These are phyloP conservation scores for Lindbergichthys nudifrons DNA, from an alignment of 2,797 vertebrate genomes.

Conservation along the genomic window DNA sequence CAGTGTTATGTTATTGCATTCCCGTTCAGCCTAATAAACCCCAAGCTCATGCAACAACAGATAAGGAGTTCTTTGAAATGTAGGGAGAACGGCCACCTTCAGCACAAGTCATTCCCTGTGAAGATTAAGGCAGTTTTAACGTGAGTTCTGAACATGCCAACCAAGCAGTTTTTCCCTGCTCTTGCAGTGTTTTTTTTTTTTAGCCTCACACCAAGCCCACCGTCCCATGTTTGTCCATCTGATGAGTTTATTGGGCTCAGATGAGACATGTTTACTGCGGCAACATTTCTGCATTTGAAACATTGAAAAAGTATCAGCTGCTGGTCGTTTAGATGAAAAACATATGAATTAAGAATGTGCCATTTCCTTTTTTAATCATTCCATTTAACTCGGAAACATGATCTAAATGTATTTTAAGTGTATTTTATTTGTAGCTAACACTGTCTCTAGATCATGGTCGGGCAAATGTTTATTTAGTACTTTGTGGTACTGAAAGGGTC, in stretches of 20 bases:
- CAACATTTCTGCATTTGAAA: conserved; percentile 10
- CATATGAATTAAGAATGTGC: neutral
- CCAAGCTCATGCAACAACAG: conserved; percentile 2
- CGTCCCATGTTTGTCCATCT: neutral
- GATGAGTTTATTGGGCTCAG: conserved; percentile 14
- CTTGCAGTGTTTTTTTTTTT: conserved; percentile 43
- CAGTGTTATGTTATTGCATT: neutral
- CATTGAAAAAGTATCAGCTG: neutral
- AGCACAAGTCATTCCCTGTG: conserved; percentile 46
- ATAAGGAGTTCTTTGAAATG: neutral
- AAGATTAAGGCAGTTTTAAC: conserved; percentile 31
- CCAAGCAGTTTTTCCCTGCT: conserved; percentile 51
- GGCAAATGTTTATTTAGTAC: neutral
- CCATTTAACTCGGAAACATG: no score
- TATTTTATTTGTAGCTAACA: neutral
- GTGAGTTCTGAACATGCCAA: conserved; percentile 68
- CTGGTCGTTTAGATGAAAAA: neutral
- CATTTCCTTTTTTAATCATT: neutral
- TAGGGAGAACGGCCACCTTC: neutral
- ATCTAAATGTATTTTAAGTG: neutral
- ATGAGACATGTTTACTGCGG: conserved; percentile 7
- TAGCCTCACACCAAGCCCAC: conserved; percentile 36
- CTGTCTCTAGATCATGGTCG: neutral
- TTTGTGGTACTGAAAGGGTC: neutral
- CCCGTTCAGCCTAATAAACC: neutral